phyloP scores from a whole-genome alignment of 1,140 invertebrate genomes.

The Scaptomyza montana region DNA sequence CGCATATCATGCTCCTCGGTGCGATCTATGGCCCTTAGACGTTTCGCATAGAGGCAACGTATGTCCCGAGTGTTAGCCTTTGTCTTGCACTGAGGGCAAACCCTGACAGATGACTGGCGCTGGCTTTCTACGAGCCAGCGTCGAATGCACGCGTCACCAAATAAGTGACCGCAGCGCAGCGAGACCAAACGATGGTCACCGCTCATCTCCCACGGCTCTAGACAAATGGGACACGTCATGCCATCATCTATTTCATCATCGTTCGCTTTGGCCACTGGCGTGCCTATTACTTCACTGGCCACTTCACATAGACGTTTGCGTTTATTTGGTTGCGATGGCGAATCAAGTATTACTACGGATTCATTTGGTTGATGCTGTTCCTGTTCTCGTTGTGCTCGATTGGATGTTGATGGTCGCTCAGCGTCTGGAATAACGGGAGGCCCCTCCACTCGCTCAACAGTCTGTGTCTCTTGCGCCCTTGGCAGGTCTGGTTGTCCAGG shows the following conservation, averaged over 20 bases:
- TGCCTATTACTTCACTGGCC: constrained; percentile 12
- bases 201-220: constrained; percentile 93
- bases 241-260: constrained; percentile 86
- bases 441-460: not conserved
- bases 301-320: constrained; percentile 55
- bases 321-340: constrained; percentile 74
- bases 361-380: not conserved
- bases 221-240: constrained; percentile 92
- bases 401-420: constrained; percentile 8
- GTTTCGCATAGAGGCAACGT: constrained; percentile 88
- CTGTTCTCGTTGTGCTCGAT: not conserved
- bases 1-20: constrained; percentile 86
- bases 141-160: constrained; percentile 92
- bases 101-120: constrained; percentile 83
- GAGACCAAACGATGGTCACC: constrained; percentile 92
- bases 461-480: not conserved
- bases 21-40: constrained; percentile 87
- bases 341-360: constrained; percentile 39
- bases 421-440: not conserved
- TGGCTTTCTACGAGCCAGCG: constrained; percentile 88
- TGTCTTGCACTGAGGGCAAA: constrained; percentile 94
- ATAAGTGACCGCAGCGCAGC: constrained; percentile 95
- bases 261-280: constrained; percentile 18
- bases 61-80: constrained; percentile 90
- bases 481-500: not conserved